These are phyloP conservation scores for Hesperophylax magnus DNA, from an alignment of 1,140 invertebrate species.

Conservation along the genomic window DNA sequence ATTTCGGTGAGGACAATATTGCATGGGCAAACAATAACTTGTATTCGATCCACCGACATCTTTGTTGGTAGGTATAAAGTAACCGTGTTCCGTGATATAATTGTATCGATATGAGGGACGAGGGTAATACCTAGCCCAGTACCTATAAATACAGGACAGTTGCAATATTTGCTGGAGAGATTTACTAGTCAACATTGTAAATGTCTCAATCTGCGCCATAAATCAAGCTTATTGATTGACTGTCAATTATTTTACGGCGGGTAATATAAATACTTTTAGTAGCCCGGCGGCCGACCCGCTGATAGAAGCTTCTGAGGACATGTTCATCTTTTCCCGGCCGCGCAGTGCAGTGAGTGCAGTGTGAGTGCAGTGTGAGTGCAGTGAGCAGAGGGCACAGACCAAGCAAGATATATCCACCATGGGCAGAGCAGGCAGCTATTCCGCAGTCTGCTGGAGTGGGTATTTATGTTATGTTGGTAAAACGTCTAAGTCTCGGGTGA, in stretches of 20 bases:
- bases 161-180: no score
- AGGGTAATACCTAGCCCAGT: no score
- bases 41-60: neutral
- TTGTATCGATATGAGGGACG: neutral
- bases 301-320: no score
- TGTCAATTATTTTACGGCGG: slow-evolving; percentile 9
- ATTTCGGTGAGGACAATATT: no score
- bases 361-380: neutral
- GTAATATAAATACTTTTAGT: neutral
- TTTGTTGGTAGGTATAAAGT: neutral
- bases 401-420: neutral
- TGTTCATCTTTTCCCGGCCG: neutral
- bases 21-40: neutral
- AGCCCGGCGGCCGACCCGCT: neutral
- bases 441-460: no score
- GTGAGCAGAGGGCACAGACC: neutral
- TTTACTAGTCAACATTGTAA: neutral
- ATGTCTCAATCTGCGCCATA: slow-evolving; percentile 9
- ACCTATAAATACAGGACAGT: no score
- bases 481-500: neutral
- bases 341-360: neutral
- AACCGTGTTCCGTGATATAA: neutral
- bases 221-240: slow-evolving; percentile 10
- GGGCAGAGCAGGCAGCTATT: neutral
- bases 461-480: no score